Evolutionary conservation across 2,888 invertebrate species (phyloP), one percentile per base, ranked within the genome.

Genomic region (Dendrolimus pini): DNA sequence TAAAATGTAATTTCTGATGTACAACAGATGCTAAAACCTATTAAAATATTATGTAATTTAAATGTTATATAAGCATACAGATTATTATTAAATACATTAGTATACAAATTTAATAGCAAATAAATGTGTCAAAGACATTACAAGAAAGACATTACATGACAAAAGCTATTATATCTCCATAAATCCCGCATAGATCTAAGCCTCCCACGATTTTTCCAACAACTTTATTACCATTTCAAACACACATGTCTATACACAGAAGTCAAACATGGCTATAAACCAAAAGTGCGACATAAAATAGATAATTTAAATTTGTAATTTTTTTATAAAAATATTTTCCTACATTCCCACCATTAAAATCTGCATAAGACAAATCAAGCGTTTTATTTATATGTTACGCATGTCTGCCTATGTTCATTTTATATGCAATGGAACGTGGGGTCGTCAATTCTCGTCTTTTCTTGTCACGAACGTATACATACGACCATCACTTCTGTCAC

Each of bases 381-480:
- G 42, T 61, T 54, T 65, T 68, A 65, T 78, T 77, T 69, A 70
- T 75, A 78, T 76, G 74, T 71, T 65, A 61, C 67, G 62, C 69
- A 65, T 72, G 77, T 74, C 66, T 67, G 71, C 67, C 64, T 63
- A 66, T 63, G 62, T 70, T 74, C 68, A 77, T 74, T 81, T 74
- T 62, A 73, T 72, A 82, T 83, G 75, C 78, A 73, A 57, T 60
- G 64, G 12, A 10, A 7, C 47, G 63, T 56, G 57, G 64, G 60
- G 62, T 60, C 65, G 57, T 60, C 62, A 53, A 52, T 12, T 7
- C 59, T 53, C 13, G 59, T 55, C 54, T 57, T 58, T 41, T 61
- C 65, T 65, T 58, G 65, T 67, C 70, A 69, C 68, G 61, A 62
- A 58, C 60, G 30, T 30, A 30, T 59, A 57, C 62, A 54, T 55